Evolutionary conservation across 2,888 invertebrate species (phyloP).

Genomic region (Nasonovia ribisnigri): DNA sequence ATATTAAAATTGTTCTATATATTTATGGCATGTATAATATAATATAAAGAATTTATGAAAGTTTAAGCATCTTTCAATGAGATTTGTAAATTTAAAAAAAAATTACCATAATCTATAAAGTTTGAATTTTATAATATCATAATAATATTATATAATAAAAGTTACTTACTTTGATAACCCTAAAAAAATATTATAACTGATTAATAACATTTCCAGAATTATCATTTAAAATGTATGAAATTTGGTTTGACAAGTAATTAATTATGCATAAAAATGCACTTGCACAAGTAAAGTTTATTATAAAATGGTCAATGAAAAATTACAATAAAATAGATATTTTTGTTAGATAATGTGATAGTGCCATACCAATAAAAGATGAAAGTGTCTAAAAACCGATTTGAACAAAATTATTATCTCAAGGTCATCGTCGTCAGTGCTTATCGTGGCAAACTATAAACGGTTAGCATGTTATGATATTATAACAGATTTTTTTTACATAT

Average conservation of each 20-base stretch:
- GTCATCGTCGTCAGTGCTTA: neutral
- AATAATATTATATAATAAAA: neutral
- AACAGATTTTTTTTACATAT: neutral
- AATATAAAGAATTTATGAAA: neutral
- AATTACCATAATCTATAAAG: neutral
- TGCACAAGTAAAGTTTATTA: neutral
- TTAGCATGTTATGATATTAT: neutral
- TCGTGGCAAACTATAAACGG: neutral
- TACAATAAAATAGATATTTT: neutral
- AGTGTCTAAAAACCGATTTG: neutral
- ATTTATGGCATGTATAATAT: neutral
- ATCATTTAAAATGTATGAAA: neutral
- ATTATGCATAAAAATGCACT: neutral
- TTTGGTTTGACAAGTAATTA: neutral
- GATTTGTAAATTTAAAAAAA: neutral
- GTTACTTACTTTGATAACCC: neutral
- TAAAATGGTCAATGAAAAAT: neutral
- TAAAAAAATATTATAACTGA: neutral
- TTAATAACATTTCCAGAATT: neutral
- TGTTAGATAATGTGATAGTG: neutral
- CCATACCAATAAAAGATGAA: neutral
- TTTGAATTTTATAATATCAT: neutral
- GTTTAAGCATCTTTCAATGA: neutral
- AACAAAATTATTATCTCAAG: neutral
- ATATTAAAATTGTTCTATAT: neutral